Evolutionary conservation across 2,888 invertebrate species (phyloP), one percentile per base, ranked within the genome.

Genomic region (Gari tellinella): DNA sequence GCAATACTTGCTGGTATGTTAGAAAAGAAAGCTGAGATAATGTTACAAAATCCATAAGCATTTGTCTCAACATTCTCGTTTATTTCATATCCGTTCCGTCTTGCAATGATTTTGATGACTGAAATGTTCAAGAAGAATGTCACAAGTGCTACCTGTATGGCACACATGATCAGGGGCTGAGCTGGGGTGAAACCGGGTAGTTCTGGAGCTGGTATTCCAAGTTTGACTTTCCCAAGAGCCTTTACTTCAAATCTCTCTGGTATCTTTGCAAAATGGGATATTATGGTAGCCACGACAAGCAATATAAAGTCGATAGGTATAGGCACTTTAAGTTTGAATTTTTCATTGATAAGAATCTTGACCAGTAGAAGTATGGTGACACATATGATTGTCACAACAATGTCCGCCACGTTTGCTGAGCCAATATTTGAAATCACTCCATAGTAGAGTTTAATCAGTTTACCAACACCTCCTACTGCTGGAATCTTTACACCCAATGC

Each of bases 301-400:
- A 87, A 80, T 10, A 91, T 74, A 8, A 91, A 80, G 62, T 91
- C 91, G 10, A 85, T 88, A 1, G 91, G 91, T 45, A 91, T 78
- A 7, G 90, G 88, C 14, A 88, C 68, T 65, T 77, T 83, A 38
- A 86, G 66, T 61, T 80, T 81, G 51, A 81, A 85, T 21, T 80
- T 62, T 66, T 86, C 83, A 66, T 89, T 89, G 19, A 89, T 72
- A 17, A 73, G 64, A 61, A 92, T 92, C 64, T 88, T 88, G 23
- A 90, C 90, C 31, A 95, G 81, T 0, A 95, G 92, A 38, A 96
- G 93, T 57, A 94, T 86, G 21, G 94, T 81, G 55, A 96, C 94
- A 1, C 95, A 94, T 46, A 95, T 92, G 19, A 93, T 79, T 0
- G 96, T 95, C 52, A 96, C 94, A 26, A 94, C 90, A 26, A 95